These are phyloP conservation scores for Eilema sororculum DNA, from an alignment of 2,888 invertebrate species.

Conservation along the genomic window DNA sequence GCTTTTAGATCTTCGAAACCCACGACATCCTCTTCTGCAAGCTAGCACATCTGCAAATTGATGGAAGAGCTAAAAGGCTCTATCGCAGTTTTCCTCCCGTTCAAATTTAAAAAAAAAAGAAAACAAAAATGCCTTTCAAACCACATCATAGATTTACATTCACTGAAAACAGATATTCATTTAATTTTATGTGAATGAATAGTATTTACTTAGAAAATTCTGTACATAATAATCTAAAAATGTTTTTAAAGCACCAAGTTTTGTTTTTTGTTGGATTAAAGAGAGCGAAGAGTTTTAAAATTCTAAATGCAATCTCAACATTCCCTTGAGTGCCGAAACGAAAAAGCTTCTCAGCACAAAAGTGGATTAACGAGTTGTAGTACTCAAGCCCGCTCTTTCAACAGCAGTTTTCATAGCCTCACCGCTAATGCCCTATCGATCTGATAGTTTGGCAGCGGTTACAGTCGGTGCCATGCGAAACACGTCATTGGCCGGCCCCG, in stretches of 20 bases:
- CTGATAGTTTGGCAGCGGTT: constrained; percentile 78
- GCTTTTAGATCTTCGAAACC: too few species aligned
- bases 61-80: too few species aligned
- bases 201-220: too few species aligned
- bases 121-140: too few species aligned
- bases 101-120: too few species aligned
- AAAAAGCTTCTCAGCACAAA: neutral
- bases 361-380: neutral
- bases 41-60: too few species aligned
- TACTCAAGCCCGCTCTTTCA: constrained; percentile 14
- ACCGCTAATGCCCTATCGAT: constrained; percentile 76
- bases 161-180: too few species aligned
- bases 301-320: neutral
- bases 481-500: constrained; percentile 61
- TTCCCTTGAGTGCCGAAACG: neutral
- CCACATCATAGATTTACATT: too few species aligned
- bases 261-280: too few species aligned
- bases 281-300: neutral
- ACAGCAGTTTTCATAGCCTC: constrained; percentile 55
- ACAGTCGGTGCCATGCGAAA: constrained; percentile 75
- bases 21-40: too few species aligned
- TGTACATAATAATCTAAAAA: neutral
- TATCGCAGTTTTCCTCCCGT: too few species aligned
- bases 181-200: too few species aligned
- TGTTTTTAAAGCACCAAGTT: neutral